These are phyloP conservation scores for Micrasema longulum DNA, from an alignment of 1,140 invertebrate genomes.

Conservation along the genomic window DNA sequence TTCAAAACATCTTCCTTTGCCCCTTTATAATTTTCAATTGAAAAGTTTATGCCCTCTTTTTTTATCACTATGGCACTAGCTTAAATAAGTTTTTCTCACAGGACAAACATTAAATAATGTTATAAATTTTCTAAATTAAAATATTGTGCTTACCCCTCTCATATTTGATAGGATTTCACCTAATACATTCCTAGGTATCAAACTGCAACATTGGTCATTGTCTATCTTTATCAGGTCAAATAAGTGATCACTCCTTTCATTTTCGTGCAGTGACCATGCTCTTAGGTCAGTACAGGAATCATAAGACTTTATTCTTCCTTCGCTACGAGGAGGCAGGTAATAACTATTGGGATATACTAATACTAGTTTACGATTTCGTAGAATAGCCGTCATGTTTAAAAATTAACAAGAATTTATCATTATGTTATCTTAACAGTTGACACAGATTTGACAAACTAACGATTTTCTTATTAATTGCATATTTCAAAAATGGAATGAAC, in stretches of 20 bases:
- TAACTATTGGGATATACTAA: slow-evolving; percentile 29
- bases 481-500: no score
- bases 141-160: not conserved
- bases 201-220: not conserved
- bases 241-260: slow-evolving; percentile 34
- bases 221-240: slow-evolving; percentile 35
- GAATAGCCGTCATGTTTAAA: slow-evolving; percentile 24
- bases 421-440: no score
- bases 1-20: no score
- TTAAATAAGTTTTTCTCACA: no score
- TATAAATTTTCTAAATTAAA: no score
- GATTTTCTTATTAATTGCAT: not conserved
- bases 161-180: slow-evolving; percentile 20
- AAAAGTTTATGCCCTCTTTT: no score
- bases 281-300: slow-evolving; percentile 40
- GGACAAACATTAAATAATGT: no score
- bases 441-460: slow-evolving; percentile 7
- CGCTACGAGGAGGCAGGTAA: slow-evolving; percentile 16
- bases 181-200: slow-evolving; percentile 13
- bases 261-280: slow-evolving; percentile 40
- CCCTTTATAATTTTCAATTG: no score
- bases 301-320: slow-evolving; percentile 31
- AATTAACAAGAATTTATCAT: not conserved
- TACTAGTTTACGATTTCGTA: slow-evolving; percentile 31
- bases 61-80: no score